Conservation (phyloP, 1,140 invertebrate species). For the Pachypsylla venusta region DNA sequence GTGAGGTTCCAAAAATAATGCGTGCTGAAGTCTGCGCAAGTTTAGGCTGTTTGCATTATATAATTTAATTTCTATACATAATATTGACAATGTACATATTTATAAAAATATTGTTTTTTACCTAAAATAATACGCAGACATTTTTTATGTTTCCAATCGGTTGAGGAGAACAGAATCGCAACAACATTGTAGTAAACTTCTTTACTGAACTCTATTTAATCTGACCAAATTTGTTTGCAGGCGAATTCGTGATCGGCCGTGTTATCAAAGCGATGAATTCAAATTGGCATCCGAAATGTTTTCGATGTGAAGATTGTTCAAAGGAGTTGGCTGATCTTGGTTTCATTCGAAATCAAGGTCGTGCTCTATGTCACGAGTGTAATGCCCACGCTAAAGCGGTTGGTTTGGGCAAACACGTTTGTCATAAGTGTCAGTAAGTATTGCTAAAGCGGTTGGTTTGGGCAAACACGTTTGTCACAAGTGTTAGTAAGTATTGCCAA, state of each 20-base stretch:
- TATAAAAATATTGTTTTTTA: no score
- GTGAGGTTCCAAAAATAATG: no score
- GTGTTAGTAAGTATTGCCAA: constrained; percentile 83
- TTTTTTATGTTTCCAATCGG: no score
- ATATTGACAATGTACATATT: no score
- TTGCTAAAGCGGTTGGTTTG: constrained; percentile 65
- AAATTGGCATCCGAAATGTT: constrained; percentile 97
- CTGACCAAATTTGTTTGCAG: constrained; percentile 32
- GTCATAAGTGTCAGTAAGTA: constrained; percentile 95
- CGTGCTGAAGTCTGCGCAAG: no score
- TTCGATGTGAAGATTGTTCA: constrained; percentile 86
- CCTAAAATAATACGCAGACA: no score
- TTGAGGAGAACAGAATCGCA: no score
- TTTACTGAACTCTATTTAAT: no score
- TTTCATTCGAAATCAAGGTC: constrained; percentile 85
- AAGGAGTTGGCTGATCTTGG: constrained; percentile 88
- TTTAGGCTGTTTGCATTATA: no score
- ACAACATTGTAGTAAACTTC: no score
- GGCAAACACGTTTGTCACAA: constrained; percentile 98
- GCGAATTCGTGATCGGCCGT: constrained; percentile 90
- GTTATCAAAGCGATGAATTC: constrained; percentile 99
- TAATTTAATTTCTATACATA: no score
- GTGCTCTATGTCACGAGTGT: constrained; percentile 92
- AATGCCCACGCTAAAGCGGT: constrained; percentile 91
- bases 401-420: constrained; percentile 91